Base-by-base conservation (phyloP, 2,888 invertebrate genomes). In the Cancer borealis region DNA sequence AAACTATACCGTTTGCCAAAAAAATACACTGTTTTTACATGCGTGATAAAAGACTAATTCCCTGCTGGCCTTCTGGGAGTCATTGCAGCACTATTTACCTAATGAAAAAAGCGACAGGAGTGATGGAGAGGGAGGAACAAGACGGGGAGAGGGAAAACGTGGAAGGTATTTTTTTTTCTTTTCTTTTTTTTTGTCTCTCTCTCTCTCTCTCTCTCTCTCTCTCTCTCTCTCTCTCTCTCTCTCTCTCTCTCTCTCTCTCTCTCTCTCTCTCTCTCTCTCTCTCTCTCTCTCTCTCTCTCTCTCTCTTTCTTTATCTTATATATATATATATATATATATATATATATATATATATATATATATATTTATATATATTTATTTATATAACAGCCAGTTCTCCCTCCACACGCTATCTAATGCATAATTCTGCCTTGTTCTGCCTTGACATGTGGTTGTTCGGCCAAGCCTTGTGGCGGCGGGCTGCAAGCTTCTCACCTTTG, bases 1-100 rank as follows among this genome's bases (percentile, higher is more conserved):
- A 30, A 79, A 12, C 14, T 79, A 8, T 30, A 10, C 12, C 8
- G 30, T 79, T 79, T 30, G 79, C 79, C 79, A 79, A 30, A 79
- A 26, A 30, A 79, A 79, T 79, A 79, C 79, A 79, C 79, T 12
- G 30, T 21, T 30, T 26, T 79, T 79, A 30, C 30, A 79, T 79
- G 79, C 79, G 79, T 79, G 79, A 94, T 92, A 88, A 92, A 88
- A 92, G 94, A 94, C 92, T 94, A 94, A 92, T 94, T 94, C 87
- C 66, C 26, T 60, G 47, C 45, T 2, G 92, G 94, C n/a, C 92
- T 94, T 92, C 88, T 8, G 94, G 94, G 92, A 94, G 94, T 89
- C 92, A 92, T 92, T 94, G 92, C 60, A 88, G 92, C 87, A 92
- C 94, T 92, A 94, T 94, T 94, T 73, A 66, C 60, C 88, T 94